Evolutionary conservation across 1,140 invertebrate genomes (phyloP), one percentile per base, ranked within the genome.

Genomic region (Anastrepha obliqua): DNA sequence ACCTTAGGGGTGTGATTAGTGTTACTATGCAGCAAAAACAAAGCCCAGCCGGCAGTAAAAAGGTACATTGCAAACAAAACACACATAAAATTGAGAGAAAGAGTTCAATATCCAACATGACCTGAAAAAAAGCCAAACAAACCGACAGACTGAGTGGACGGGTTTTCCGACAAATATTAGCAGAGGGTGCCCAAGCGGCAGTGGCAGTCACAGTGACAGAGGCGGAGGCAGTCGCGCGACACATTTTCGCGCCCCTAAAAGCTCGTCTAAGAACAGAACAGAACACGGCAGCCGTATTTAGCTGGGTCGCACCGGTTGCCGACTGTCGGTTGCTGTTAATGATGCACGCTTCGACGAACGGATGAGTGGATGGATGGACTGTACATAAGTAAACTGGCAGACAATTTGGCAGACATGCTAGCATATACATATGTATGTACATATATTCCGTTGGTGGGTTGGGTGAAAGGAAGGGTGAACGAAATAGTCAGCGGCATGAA

Each of bases 31-130:
- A 47, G 5, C 0, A 39, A 9, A 47, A 47, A 15, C 13, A 74
- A 13, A 74, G 42, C 29, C 9, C 70, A 42, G 44, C 70, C 44
- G 70, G 70, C 44, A 47, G 42, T 51, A 74, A 74, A 74, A 74
- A 74, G 70, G 70, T 74, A 74, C 15, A 42, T 47, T 13, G 70
- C 17, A 74, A 47, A 74, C 29, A 11, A 74, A 74, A 51, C 65
- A 67, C 20, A 67, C 13, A 44, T 44, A 74, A 74, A 47, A 51
- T n/a, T n/a, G 44, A 44, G 44, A 74, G 44, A 74, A 74, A 74
- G 44, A 74, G 70, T 74, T 74, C 44, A 74, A 74, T 74, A 47
- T 74, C 15, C 70, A 74, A 74, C 29, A 29, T 74, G 70, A 74
- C 70, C 70, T 74, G 70, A 15, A 74, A 74, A 70, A 47, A 29